Conservation (phyloP, 2,113 vertebrate genomes). For the Entelurus aequoreus region DNA sequence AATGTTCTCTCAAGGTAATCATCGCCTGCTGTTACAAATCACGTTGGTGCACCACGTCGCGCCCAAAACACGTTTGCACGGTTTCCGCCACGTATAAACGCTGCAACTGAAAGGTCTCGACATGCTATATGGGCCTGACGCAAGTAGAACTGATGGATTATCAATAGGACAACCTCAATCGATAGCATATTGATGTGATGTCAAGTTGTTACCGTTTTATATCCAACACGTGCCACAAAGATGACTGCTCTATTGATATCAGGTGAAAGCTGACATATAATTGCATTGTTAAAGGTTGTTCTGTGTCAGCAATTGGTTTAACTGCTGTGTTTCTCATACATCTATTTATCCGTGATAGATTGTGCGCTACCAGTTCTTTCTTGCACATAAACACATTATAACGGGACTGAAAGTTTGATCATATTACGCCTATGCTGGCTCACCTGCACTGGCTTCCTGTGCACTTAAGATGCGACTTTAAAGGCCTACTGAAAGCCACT, state of each 20-base stretch:
- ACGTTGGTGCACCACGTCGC: conserved; percentile 24
- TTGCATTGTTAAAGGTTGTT: background rate
- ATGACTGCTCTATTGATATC: conserved; percentile 1
- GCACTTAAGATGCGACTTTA: no score
- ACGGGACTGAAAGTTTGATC: no score
- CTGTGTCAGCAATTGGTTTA: background rate
- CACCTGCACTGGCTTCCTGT: no score
- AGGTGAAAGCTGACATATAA: conserved; percentile 4
- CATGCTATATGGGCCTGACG: conserved; percentile 16
- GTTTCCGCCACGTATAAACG: conserved; percentile 29
- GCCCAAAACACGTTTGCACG: conserved; percentile 28
- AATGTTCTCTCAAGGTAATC: conserved; percentile 45
- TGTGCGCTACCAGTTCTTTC: no score
- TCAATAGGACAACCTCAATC: conserved; percentile 9
- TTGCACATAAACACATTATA: no score
- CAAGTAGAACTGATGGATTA: conserved; percentile 24
- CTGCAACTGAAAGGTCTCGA: background rate
- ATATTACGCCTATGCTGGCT: no score
- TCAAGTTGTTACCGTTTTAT: background rate
- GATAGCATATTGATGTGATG: background rate
- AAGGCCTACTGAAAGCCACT: no score
- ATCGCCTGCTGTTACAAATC: conserved; percentile 30
- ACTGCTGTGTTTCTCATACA: background rate
- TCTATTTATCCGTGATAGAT: no score
- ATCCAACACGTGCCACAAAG: background rate